Conservation (phyloP, 2,888 invertebrate species). For the Drosophila mimica region DNA sequence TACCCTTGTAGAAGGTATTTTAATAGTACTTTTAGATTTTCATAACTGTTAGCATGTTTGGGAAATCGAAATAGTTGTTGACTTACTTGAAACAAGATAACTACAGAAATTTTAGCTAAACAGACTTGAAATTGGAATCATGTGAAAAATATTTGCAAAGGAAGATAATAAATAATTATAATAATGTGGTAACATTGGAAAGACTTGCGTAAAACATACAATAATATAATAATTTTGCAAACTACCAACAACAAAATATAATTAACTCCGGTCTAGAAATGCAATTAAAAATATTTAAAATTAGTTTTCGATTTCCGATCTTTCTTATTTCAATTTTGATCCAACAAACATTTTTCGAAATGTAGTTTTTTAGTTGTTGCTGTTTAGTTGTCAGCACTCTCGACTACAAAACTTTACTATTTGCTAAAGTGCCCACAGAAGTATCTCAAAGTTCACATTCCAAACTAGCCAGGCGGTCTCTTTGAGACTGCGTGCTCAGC, state of each 20-base stretch:
- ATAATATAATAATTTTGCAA: not conserved
- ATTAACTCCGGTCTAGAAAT: not conserved
- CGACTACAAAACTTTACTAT: not conserved
- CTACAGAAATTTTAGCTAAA: not conserved
- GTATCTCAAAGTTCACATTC: slow-evolving; percentile 14
- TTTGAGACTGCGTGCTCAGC: slow-evolving; percentile 50
- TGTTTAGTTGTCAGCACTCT: not conserved
- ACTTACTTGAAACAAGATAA: not conserved
- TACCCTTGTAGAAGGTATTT: not conserved
- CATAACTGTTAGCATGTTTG: not conserved
- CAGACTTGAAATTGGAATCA: not conserved
- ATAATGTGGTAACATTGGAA: not conserved
- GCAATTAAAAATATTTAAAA: not conserved
- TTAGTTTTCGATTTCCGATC: not conserved
- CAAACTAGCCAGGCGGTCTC: slow-evolving; percentile 9
- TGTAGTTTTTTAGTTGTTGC: too few species aligned
- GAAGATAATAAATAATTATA: not conserved
- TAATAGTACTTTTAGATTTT: not conserved
- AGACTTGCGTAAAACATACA: rapidly evolving
- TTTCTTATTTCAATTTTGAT: not conserved
- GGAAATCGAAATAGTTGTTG: not conserved
- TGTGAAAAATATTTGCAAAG: not conserved
- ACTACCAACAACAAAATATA: not conserved
- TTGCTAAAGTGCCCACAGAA: not conserved
- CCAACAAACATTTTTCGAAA: not conserved